phyloP scores from a whole-genome alignment of 2,888 invertebrate genomes.

The Agrotis clavis region DNA sequence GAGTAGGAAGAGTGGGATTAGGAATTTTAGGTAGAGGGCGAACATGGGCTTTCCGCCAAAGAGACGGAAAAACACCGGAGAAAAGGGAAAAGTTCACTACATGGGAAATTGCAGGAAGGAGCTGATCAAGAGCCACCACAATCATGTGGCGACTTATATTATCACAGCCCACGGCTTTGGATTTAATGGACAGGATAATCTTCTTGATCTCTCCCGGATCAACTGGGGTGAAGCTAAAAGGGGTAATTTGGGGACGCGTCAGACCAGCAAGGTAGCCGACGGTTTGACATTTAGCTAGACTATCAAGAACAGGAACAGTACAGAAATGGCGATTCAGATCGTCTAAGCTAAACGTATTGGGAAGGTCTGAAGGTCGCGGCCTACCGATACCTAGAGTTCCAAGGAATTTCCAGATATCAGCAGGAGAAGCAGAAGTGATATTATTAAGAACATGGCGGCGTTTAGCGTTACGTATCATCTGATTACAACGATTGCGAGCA shows the following conservation, averaged over 20 bases:
- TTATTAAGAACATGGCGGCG: neutral
- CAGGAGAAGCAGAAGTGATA: neutral
- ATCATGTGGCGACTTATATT: conserved; percentile 7
- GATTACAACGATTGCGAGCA: neutral
- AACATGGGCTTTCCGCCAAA: neutral
- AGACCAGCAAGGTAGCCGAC: no score
- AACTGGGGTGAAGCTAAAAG: no score
- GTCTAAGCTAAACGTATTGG: neutral
- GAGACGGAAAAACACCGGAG: neutral
- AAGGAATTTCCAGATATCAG: conserved; percentile 6
- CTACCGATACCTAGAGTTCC: neutral
- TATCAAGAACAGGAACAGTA: no score
- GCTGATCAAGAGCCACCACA: neutral
- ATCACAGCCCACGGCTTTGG: neutral
- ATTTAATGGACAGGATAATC: no score
- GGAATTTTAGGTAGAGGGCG: neutral
- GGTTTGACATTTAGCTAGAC: no score
- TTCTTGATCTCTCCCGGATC: no score
- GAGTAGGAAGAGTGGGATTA: neutral
- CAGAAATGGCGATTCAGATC: no score
- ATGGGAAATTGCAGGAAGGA: neutral
- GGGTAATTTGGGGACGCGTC: no score
- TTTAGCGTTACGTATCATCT: neutral
- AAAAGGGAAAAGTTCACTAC: neutral
- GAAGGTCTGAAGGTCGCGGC: neutral